phyloP scores from a whole-genome alignment of 92 coral and sea anemone genomes.

The Nematostella vectensis region DNA sequence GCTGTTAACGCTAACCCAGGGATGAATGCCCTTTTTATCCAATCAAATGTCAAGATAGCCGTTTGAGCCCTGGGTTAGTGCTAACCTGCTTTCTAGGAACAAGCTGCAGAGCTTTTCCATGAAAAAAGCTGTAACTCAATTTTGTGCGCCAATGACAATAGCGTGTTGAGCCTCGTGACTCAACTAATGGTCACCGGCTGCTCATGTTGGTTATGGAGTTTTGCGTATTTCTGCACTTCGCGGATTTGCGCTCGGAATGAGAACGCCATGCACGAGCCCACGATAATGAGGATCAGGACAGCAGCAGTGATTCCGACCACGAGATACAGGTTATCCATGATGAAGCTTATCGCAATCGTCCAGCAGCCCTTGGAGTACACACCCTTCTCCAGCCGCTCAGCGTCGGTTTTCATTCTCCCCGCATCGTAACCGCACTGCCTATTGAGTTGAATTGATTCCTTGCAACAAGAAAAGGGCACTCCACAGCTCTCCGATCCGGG shows the following conservation, averaged over 20 bases:
- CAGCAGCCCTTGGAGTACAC: slow-evolving; percentile 65
- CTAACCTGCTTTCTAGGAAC: no score
- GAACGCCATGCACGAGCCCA: slow-evolving; percentile 41
- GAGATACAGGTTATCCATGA: slow-evolving; percentile 35
- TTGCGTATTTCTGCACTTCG: slow-evolving; percentile 19
- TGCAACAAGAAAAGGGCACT: slow-evolving; percentile 88
- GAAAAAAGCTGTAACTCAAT: no score
- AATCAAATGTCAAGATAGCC: no score
- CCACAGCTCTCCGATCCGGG: slow-evolving; percentile 53
- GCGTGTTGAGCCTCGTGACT: no score
- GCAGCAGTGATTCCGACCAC: slow-evolving; percentile 36
- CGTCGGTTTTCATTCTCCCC: neutral
- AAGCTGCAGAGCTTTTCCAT: no score
- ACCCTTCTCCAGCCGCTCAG: slow-evolving; percentile 7
- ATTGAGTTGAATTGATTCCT: slow-evolving; percentile 20
- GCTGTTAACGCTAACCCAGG: no score
- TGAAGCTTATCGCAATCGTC: slow-evolving; percentile 37
- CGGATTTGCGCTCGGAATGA: slow-evolving; percentile 38
- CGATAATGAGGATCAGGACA: slow-evolving; percentile 27
- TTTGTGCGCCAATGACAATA: no score
- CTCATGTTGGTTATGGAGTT: no score
- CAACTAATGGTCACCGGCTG: no score
- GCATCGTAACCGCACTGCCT: slow-evolving; percentile 79
- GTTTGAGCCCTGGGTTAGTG: no score
- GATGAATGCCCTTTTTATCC: no score